Evolutionary conservation across 2,888 invertebrate genomes (phyloP), one percentile per base, ranked within the genome.

Genomic region (Atethmia centrago): DNA sequence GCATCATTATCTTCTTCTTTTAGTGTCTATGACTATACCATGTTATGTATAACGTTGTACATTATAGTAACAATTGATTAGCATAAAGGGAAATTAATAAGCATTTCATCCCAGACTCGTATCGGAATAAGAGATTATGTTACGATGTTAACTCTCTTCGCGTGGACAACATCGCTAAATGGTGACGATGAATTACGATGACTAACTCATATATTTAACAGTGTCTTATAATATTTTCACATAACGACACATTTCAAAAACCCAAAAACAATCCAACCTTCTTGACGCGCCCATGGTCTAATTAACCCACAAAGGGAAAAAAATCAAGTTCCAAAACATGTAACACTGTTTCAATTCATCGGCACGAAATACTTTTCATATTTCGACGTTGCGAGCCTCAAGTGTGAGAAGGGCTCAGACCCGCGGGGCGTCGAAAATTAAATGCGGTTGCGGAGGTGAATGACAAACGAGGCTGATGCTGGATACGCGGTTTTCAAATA

Each of bases 381-480:
- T 85, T 85, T 74, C 76, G 70, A 68, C 59, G 61, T 75, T 67
- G 63, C 63, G 62, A 72, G 71, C 77, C 83, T 76, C 85, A 80
- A 85, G 86, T 85, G 85, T 84, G 86, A 83, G 83, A 85, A 87
- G 83, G 86, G 84, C 74, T 80, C 74, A 66, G 71, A 70, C 80
- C 89, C 88, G 80, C 83, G 82, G 83, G 87, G 85, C 77, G 77
- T 74, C 83, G 76, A 87, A 91, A 90, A 91, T 92, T 90, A 91
- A 91, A 92, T 89, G 89, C 88, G 88, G 87, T 86, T 87, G 80
- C 82, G 67, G 87, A 89, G 88, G 88, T 89, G 90, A 91, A 91
- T 90, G 90, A 89, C 91, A 91, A 91, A 92, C 89, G 90, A 91
- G 89, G 70, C 71, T 85, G 84, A 88, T 85, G 88, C 87, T 84